Evolutionary conservation across 2,113 vertebrate genomes (phyloP).

Genomic region (Raja brachyura): DNA sequence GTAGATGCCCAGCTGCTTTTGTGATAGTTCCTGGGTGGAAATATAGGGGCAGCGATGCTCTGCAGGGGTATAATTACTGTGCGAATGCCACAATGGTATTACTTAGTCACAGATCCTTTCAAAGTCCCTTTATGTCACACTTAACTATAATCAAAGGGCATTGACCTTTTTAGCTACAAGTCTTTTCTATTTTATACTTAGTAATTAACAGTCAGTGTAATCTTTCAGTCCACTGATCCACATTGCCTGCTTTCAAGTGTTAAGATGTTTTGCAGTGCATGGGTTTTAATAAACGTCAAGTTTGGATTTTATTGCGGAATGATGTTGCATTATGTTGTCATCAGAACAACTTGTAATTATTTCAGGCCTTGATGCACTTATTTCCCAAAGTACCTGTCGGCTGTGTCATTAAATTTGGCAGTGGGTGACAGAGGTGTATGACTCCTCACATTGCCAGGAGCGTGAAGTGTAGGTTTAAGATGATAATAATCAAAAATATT

Average conservation of each 20-base stretch:
- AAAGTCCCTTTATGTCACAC: constrained; percentile 22
- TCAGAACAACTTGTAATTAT: neutral
- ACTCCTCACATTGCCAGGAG: too few species aligned
- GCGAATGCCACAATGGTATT: constrained; percentile 7
- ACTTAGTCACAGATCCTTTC: constrained; percentile 36
- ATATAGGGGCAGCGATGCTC: constrained; percentile 12
- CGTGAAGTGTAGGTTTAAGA: neutral
- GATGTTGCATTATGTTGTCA: neutral
- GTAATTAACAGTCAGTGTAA: constrained; percentile 34
- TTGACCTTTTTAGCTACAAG: constrained; percentile 36
- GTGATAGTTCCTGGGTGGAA: constrained; percentile 11
- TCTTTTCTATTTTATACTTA: neutral
- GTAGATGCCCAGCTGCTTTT: constrained; percentile 8
- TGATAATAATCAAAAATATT: neutral
- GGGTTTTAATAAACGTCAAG: neutral
- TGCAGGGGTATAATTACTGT: constrained; percentile 14
- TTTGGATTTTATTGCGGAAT: neutral
- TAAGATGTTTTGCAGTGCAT: too few species aligned
- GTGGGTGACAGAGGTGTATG: neutral
- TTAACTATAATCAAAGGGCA: constrained; percentile 29
- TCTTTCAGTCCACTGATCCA: neutral
- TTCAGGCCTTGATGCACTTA: neutral
- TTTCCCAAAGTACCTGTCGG: neutral
- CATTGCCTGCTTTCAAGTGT: neutral
- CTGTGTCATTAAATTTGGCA: neutral